These are phyloP conservation scores for Apis laboriosa DNA, from an alignment of 1,140 invertebrate genomes.

Conservation along the genomic window DNA sequence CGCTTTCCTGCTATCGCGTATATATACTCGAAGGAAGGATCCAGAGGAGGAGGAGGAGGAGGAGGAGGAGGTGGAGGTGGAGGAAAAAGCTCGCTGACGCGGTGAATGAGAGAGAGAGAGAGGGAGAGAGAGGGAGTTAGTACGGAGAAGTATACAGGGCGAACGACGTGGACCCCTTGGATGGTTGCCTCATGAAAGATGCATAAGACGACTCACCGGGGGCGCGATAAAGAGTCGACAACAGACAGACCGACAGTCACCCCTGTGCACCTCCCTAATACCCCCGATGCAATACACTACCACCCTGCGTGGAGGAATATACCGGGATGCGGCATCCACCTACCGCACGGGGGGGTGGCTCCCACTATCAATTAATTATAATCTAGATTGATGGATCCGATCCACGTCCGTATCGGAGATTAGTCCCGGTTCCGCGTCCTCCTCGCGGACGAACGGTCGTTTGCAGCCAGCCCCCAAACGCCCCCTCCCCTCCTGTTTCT, in stretches of 20 bases:
- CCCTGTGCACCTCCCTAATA: constrained; percentile 79
- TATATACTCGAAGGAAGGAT: neutral
- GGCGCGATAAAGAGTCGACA: constrained; percentile 82
- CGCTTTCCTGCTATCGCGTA: constrained; percentile 14
- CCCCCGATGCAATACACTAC: constrained; percentile 78
- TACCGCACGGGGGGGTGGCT: constrained; percentile 70
- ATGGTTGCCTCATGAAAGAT: constrained; percentile 81
- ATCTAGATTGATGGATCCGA: constrained; percentile 81
- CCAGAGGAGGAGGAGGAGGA: neutral
- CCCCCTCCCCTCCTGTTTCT: too few species aligned
- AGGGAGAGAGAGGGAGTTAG: constrained; percentile 47
- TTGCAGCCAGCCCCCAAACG: too few species aligned
- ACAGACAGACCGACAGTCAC: constrained; percentile 81
- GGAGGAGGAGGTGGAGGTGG: constrained; percentile 2
- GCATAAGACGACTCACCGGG: constrained; percentile 82
- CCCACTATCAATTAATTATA: constrained; percentile 81
- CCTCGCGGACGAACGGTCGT: constrained; percentile 26
- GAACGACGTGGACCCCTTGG: constrained; percentile 79
- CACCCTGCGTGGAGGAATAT: constrained; percentile 60
- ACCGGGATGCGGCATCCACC: constrained; percentile 71
- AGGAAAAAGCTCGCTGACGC: too few species aligned
- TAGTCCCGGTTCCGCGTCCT: constrained; percentile 74
- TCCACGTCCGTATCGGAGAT: constrained; percentile 76
- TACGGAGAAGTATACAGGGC: constrained; percentile 52
- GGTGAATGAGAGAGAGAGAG: constrained; percentile 15